These are phyloP conservation scores for Chionis minor DNA, from an alignment of 2,113 vertebrate genomes.

Conservation along the genomic window DNA sequence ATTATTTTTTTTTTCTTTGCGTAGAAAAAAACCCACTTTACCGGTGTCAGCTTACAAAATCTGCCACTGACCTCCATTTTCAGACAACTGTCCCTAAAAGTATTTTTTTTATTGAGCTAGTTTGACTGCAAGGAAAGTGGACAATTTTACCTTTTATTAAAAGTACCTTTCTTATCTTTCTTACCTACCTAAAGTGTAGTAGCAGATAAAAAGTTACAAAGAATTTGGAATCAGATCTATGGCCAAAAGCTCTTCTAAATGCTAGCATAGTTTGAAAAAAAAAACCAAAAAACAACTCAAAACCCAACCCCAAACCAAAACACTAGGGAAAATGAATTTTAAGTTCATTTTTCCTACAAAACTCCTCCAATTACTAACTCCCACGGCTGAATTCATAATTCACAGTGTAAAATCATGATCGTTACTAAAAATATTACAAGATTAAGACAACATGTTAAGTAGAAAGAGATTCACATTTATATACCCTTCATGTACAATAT, in stretches of 20 bases:
- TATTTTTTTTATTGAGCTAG: not conserved
- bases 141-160: not conserved
- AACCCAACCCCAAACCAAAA: not conserved
- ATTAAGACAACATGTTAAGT: not conserved
- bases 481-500: not conserved
- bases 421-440: not conserved
- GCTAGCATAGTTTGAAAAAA: not conserved
- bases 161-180: too few relatives aligned
- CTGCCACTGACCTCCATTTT: not conserved
- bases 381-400: not conserved
- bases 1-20: not conserved
- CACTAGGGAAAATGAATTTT: not conserved
- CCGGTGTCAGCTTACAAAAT: not conserved
- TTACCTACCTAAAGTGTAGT: not conserved
- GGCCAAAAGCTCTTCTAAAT: not conserved
- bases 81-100: not conserved
- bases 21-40: not conserved
- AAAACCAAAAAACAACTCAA: not conserved
- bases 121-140: not conserved
- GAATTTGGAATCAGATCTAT: not conserved
- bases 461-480: not conserved
- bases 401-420: not conserved
- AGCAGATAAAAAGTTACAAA: not conserved
- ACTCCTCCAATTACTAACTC: not conserved
- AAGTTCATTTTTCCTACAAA: not conserved